These are phyloP conservation scores for Diplazon laetatorius DNA, from an alignment of 2,888 invertebrate genomes.

Conservation along the genomic window DNA sequence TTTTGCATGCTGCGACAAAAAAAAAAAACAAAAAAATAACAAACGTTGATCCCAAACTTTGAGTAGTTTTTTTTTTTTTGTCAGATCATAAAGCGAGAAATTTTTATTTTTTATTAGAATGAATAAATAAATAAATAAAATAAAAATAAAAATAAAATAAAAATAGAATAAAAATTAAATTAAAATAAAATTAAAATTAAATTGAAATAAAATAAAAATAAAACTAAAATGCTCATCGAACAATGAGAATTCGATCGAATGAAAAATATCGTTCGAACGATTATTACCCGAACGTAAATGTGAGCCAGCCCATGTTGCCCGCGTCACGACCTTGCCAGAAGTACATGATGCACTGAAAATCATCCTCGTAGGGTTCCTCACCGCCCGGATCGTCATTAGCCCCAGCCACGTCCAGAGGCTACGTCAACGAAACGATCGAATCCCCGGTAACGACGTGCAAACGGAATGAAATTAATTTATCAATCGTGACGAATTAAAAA, in stretches of 20 bases:
- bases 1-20: conserved; percentile 87
- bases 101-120: too few species aligned
- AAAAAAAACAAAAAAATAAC: conserved; percentile 14
- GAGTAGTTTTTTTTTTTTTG: background rate
- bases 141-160: background rate
- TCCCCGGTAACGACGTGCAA: too few species aligned
- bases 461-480: background rate
- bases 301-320: conserved; percentile 99
- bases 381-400: conserved; percentile 84
- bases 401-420: conserved; percentile 81
- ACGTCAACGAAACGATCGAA: background rate
- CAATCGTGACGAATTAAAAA: background rate
- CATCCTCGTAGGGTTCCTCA: conserved; percentile 85
- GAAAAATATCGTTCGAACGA: conserved; percentile 6
- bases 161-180: conserved; percentile 15
- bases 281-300: conserved; percentile 94
- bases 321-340: conserved; percentile 99
- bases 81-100: too few species aligned
- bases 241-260: too few species aligned
- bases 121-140: background rate
- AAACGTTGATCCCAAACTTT: background rate
- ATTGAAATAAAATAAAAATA: too few species aligned
- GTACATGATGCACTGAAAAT: conserved; percentile 98
- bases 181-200: too few species aligned
- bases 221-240: too few species aligned